phyloP scores from a whole-genome alignment of 2,797 vertebrate species.

The Enteromius paludinosus region DNA sequence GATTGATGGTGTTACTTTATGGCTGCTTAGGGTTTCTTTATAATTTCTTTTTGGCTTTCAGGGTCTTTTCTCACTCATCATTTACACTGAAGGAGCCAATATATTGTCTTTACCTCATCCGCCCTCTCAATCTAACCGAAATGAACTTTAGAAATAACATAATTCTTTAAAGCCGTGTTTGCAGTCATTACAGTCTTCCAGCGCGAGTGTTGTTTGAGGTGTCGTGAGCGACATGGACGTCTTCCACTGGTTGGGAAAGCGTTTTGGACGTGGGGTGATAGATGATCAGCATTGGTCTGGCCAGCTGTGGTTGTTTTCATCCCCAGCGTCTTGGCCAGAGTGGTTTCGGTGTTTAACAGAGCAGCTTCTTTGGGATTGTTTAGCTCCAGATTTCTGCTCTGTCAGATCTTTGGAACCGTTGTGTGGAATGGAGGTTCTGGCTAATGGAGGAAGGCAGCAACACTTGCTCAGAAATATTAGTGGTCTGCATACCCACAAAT shows the following conservation, averaged over 20 bases:
- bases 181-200: not conserved
- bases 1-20: slow-evolving; percentile 50
- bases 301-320: slow-evolving; percentile 59
- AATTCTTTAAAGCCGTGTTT: slow-evolving; percentile 41
- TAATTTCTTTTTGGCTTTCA: slow-evolving; percentile 37
- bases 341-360: slow-evolving; percentile 55
- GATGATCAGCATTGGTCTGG: slow-evolving; percentile 53
- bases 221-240: slow-evolving; percentile 41
- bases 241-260: slow-evolving; percentile 22
- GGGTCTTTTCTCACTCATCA: slow-evolving; percentile 46
- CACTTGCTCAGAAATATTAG: slow-evolving; percentile 64
- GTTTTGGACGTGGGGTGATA: slow-evolving; percentile 24
- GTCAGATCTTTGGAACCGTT: slow-evolving; percentile 61
- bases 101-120: slow-evolving; percentile 50
- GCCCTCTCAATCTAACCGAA: slow-evolving; percentile 35
- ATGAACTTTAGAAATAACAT: slow-evolving; percentile 33
- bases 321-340: slow-evolving; percentile 49
- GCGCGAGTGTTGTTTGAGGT: slow-evolving; percentile 39
- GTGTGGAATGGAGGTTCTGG: slow-evolving; percentile 59
- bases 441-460: slow-evolving; percentile 54
- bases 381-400: slow-evolving; percentile 56
- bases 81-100: slow-evolving; percentile 46
- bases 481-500: slow-evolving; percentile 57
- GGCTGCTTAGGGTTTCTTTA: slow-evolving; percentile 35
- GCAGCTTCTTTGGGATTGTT: slow-evolving; percentile 58